Evolutionary conservation across 2,888 invertebrate genomes (phyloP).

Genomic region (Hedychridium roseum): DNA sequence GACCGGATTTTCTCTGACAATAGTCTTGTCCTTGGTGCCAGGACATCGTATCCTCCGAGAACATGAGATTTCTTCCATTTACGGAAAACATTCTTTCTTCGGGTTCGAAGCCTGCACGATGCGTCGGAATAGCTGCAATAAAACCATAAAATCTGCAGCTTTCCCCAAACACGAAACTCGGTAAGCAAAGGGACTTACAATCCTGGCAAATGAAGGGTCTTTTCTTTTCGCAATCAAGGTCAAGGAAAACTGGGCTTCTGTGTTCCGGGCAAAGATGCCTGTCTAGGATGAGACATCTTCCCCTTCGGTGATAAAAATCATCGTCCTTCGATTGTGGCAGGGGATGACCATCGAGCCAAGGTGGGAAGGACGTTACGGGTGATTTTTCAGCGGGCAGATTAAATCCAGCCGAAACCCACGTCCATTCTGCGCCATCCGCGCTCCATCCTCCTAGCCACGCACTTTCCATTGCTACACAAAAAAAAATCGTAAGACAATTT

Average conservation of each 20-base stretch:
- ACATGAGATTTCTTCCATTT: constrained; percentile 10
- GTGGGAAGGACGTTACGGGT: constrained; percentile 21
- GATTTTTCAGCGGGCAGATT: constrained; percentile 21
- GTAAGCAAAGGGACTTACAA: too few relatives aligned
- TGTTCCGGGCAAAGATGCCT: constrained; percentile 31
- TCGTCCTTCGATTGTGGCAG: neutral
- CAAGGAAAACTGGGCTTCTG: constrained; percentile 27
- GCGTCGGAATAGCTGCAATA: too few relatives aligned
- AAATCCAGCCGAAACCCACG: constrained; percentile 27
- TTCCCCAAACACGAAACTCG: too few relatives aligned
- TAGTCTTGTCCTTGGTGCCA: constrained; percentile 24
- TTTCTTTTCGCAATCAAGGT: constrained; percentile 33
- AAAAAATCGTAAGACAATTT: neutral
- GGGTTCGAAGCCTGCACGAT: too few relatives aligned
- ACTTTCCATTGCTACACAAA: constrained; percentile 30
- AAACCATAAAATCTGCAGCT: too few relatives aligned
- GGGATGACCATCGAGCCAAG: constrained; percentile 31
- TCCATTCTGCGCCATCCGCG: constrained; percentile 29
- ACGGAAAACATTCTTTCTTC: too few relatives aligned
- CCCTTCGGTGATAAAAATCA: constrained; percentile 4
- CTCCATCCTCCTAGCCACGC: constrained; percentile 35
- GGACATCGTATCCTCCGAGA: constrained; percentile 24
- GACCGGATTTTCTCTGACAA: constrained; percentile 19
- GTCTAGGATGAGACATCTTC: constrained; percentile 29
- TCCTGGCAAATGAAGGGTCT: constrained; percentile 33